A percentile compares a stretch with the other conserved stretches of the same genome.
Conservation (phyloP, 1,140 invertebrate species). For the Myzus persicae region DNA sequence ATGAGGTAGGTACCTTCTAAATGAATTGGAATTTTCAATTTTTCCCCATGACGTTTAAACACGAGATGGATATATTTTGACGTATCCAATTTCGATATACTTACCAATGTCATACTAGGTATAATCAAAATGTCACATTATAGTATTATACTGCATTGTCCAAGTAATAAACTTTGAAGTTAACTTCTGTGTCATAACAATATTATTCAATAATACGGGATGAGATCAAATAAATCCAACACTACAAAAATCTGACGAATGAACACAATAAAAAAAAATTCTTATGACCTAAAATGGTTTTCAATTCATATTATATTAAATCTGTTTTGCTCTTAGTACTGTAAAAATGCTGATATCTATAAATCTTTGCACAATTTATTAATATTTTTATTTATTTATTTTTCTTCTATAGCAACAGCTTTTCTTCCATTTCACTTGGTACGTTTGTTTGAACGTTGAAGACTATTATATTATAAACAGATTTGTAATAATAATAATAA, state of each 20-base stretch:
- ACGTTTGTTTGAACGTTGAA: background rate
- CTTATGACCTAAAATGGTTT: background rate
- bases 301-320: background rate
- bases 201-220: background rate
- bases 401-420: background rate
- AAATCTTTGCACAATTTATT: background rate
- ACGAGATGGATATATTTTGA: background rate
- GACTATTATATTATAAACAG: background rate
- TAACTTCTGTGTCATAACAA: background rate
- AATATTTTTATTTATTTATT: constrained; percentile 22
- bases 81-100: background rate
- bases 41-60: background rate
- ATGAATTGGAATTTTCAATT: background rate
- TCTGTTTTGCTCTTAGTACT: background rate
- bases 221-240: background rate
- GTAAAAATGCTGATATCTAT: background rate
- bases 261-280: background rate
- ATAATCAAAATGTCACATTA: background rate
- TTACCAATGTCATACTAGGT: background rate
- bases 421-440: constrained; percentile 9
- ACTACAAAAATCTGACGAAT: background rate
- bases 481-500: background rate
- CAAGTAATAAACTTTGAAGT: background rate
- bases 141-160: background rate
- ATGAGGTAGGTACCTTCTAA: too few species aligned